Conservation (phyloP, 1,140 invertebrate genomes). For the Drosophila malerkotliana region DNA sequence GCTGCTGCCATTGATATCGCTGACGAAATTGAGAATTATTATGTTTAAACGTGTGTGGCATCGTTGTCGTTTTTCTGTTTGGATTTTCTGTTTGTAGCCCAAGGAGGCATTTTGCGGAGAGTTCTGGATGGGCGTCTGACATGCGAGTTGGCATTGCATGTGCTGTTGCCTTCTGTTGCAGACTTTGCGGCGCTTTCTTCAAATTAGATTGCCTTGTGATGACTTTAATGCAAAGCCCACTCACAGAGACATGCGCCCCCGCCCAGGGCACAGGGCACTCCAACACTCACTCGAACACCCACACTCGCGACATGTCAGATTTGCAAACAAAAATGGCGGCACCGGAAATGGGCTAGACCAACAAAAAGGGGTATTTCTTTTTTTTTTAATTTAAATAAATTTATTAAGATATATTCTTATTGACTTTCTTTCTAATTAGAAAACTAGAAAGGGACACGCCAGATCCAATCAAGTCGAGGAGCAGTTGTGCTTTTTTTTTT, state of each 20-base stretch:
- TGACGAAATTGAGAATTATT: constrained; percentile 82
- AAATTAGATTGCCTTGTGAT: constrained; percentile 57
- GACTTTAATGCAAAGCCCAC: constrained; percentile 48
- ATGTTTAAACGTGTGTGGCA: constrained; percentile 78
- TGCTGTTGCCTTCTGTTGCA: constrained; percentile 57
- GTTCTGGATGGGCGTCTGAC: constrained; percentile 5
- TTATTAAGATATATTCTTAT: no score
- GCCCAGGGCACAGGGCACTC: no score
- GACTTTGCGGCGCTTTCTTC: constrained; percentile 55
- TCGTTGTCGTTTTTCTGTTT: constrained; percentile 1
- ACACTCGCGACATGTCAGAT: no score
- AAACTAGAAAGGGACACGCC: background rate
- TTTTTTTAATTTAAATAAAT: no score
- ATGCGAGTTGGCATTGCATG: constrained; percentile 47
- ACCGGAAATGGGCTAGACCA: no score
- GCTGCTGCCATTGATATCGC: constrained; percentile 71
- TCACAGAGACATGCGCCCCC: constrained; percentile 3
- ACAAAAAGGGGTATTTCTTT: no score
- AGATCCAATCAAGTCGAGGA: background rate
- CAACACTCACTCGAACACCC: no score
- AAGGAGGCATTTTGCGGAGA: no score
- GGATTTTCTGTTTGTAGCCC: no score
- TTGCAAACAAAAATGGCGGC: no score
- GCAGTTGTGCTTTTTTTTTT: background rate
- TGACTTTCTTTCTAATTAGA: no score